These are phyloP conservation scores for Cryptus viduatorius DNA, from an alignment of 2,888 invertebrate genomes.

Conservation along the genomic window DNA sequence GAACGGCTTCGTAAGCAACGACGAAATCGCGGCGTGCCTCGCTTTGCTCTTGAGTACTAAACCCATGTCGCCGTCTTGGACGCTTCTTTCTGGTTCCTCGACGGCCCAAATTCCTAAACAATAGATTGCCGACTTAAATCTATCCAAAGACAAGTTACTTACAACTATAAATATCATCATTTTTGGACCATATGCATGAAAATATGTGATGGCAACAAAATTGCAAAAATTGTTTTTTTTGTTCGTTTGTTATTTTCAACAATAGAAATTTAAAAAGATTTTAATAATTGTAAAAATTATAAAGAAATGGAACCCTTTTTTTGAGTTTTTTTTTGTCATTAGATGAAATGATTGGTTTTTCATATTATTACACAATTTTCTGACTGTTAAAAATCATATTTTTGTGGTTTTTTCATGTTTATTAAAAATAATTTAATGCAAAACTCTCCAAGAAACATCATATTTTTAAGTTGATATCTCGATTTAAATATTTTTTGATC, in stretches of 20 bases:
- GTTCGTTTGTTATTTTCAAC: not conserved
- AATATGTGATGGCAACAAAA: not conserved
- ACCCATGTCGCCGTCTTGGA: slow-evolving; percentile 94
- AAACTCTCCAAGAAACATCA: too few relatives aligned
- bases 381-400: too few relatives aligned
- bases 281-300: not conserved
- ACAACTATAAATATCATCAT: not conserved
- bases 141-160: not conserved
- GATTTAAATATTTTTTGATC: too few relatives aligned
- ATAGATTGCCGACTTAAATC: too few relatives aligned
- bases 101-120: slow-evolving; percentile 88
- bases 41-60: slow-evolving; percentile 97
- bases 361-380: not conserved
- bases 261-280: not conserved
- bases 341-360: not conserved
- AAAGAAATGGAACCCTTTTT: not conserved
- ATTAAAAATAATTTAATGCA: too few relatives aligned
- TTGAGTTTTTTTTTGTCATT: not conserved
- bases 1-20: slow-evolving; percentile 92
- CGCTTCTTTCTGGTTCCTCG: slow-evolving; percentile 91
- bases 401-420: too few relatives aligned
- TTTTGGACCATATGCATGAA: not conserved
- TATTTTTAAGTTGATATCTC: too few relatives aligned
- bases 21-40: slow-evolving; percentile 97
- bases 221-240: not conserved